A percentile compares a stretch with the other conserved stretches of the same genome.
Conservation (phyloP, 2,113 vertebrate species). For the Murina feae region DNA sequence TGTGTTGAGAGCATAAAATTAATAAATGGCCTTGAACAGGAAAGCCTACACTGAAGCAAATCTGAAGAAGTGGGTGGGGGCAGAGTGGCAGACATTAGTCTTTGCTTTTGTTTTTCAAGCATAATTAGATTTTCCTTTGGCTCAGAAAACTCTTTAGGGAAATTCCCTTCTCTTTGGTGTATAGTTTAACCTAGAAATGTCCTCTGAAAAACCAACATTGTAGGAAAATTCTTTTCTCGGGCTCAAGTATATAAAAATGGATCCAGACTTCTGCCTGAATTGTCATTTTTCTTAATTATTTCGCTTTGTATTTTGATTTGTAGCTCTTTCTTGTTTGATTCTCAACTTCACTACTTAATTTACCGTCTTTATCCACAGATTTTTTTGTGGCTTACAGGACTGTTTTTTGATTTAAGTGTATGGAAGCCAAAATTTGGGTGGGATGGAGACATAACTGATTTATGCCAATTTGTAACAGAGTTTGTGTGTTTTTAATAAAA, state of each 20-base stretch:
- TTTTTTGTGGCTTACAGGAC: not conserved
- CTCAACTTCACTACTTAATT: not conserved
- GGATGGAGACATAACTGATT: not conserved
- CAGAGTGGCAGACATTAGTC: not conserved
- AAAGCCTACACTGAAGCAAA: not conserved
- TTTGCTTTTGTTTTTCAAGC: slow-evolving; percentile 40
- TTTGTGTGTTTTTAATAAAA: slow-evolving; percentile 42
- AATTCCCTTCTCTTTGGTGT: slow-evolving; percentile 26
- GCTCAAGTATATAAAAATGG: not conserved
- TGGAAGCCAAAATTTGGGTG: not conserved
- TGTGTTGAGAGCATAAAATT: not conserved
- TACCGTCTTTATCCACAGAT: not conserved
- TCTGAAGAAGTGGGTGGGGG: not conserved
- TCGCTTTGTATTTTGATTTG: not conserved
- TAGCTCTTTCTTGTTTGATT: not conserved
- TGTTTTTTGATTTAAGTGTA: not conserved
- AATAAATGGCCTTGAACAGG: not conserved
- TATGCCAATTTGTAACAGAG: not conserved
- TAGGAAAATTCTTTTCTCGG: not conserved
- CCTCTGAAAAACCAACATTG: not conserved
- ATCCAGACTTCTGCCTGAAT: not conserved
- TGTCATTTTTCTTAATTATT: slow-evolving; percentile 13
- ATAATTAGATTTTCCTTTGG: slow-evolving; percentile 46
- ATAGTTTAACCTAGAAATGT: not conserved
- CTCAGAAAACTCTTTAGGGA: slow-evolving; percentile 24